A percentile compares a stretch with the other conserved stretches of the same genome.
Evolutionary conservation across 1,140 invertebrate genomes (phyloP).

Genomic region (Streblospio benedicti): DNA sequence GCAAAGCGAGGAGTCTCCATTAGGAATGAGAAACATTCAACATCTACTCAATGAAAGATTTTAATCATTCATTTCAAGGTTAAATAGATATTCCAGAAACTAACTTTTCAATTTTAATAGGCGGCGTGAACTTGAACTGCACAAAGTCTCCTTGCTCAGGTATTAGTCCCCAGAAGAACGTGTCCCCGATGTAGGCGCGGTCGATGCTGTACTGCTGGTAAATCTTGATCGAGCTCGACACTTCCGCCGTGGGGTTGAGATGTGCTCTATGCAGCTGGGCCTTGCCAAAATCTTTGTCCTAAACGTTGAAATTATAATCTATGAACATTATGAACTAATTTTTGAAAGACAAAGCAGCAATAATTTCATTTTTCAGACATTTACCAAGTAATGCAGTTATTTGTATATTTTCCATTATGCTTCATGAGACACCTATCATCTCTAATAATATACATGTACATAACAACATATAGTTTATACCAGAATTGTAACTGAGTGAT

Average conservation of each 20-base stretch:
- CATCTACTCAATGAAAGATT: too few relatives aligned
- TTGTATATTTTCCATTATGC: too few relatives aligned
- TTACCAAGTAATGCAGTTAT: too few relatives aligned
- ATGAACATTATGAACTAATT: constrained; percentile 5
- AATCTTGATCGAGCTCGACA: constrained; percentile 68
- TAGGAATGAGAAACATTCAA: too few relatives aligned
- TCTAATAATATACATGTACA: too few relatives aligned
- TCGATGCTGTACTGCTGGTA: constrained; percentile 75
- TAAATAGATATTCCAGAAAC: constrained; percentile 12
- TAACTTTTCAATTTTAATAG: constrained; percentile 68
- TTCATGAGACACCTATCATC: too few relatives aligned
- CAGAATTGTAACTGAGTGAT: too few relatives aligned
- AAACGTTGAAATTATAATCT: constrained; percentile 21
- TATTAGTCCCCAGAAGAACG: constrained; percentile 84
- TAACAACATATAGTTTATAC: too few relatives aligned
- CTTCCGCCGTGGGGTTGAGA: constrained; percentile 60
- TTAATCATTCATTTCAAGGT: too few relatives aligned
- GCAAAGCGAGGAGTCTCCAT: too few relatives aligned
- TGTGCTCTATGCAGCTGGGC: constrained; percentile 66
- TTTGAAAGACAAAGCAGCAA: neutral
- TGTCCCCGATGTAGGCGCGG: constrained; percentile 77
- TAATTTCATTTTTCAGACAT: too few relatives aligned
- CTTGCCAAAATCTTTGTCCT: constrained; percentile 90
- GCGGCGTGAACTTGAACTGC: constrained; percentile 69
- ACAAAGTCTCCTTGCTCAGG: constrained; percentile 75